Conservation (phyloP, 2,113 vertebrate genomes). For the Empidonax alnorum region DNA sequence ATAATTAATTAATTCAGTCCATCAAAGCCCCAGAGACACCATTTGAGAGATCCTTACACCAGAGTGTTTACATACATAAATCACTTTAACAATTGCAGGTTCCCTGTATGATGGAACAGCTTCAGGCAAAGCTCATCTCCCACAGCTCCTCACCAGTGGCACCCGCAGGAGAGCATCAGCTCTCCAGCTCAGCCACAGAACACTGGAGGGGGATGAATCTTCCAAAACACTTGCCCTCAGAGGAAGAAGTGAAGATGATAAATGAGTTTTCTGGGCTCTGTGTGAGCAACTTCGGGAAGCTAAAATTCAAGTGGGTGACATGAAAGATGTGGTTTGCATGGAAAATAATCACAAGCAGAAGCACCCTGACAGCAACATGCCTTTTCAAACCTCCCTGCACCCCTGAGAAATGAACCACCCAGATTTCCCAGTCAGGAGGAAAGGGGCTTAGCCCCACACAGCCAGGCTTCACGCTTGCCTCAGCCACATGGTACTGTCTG, state of each 20-base stretch:
- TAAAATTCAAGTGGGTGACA: not conserved
- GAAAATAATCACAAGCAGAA: constrained; percentile 17
- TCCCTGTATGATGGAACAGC: not conserved
- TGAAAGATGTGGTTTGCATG: not conserved
- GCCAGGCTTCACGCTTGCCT: fast-evolving
- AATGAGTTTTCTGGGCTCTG: not conserved
- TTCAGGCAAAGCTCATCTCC: not conserved
- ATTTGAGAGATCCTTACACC: not conserved
- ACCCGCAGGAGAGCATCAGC: not conserved
- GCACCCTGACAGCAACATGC: not conserved
- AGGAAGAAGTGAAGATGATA: not conserved
- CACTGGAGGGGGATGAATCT: not conserved
- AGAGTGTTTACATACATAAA: not conserved
- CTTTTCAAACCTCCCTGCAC: not conserved
- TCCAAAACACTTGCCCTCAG: not conserved
- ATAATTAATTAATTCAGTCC: not conserved
- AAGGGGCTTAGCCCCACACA: not conserved
- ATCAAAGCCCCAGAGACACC: not conserved
- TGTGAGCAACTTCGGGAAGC: not conserved
- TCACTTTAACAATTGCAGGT: not conserved
- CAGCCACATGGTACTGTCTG: not conserved
- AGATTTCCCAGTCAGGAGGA: not conserved
- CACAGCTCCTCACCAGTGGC: not conserved
- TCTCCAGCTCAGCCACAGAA: fast-evolving
- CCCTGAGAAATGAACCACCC: not conserved